Conservation (phyloP, 2,888 invertebrate genomes). For the Acanthococcus lagerstroemiae region DNA sequence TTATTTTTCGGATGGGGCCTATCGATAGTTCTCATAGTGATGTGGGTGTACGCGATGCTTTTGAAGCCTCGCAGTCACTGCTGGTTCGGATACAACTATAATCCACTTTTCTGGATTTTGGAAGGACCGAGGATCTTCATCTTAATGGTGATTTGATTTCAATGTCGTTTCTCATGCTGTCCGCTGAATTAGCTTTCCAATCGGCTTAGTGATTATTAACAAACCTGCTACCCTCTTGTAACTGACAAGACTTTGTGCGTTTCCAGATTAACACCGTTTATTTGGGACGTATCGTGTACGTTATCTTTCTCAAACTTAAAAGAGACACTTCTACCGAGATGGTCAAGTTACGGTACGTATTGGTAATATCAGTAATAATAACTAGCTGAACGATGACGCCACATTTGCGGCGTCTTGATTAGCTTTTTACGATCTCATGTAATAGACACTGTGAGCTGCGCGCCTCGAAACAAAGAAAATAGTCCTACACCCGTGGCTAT, state of each 20-base stretch:
- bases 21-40: slow-evolving; percentile 55
- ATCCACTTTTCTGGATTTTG: slow-evolving; percentile 74
- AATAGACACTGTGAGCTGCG: no score
- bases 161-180: no score
- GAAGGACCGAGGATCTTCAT: slow-evolving; percentile 76
- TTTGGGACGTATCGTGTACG: background rate
- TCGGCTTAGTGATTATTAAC: no score
- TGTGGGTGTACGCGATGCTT: slow-evolving; percentile 54
- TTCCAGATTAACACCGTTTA: slow-evolving; percentile 16
- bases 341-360: slow-evolving; percentile 57
- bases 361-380: no score
- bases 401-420: no score
- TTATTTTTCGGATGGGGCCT: slow-evolving; percentile 62
- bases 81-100: slow-evolving; percentile 78
- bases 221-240: no score
- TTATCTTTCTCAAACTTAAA: slow-evolving; percentile 8
- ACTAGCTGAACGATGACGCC: no score
- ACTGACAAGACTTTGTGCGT: background rate
- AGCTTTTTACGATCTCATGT: no score
- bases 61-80: slow-evolving; percentile 49
- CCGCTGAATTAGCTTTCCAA: no score
- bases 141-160: slow-evolving; percentile 70
- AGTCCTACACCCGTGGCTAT: no score
- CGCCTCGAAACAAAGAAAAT: no score
- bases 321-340: slow-evolving; percentile 53